Conservation (phyloP, 2,113 vertebrate species). For the Eulacestoma nigropectus region DNA sequence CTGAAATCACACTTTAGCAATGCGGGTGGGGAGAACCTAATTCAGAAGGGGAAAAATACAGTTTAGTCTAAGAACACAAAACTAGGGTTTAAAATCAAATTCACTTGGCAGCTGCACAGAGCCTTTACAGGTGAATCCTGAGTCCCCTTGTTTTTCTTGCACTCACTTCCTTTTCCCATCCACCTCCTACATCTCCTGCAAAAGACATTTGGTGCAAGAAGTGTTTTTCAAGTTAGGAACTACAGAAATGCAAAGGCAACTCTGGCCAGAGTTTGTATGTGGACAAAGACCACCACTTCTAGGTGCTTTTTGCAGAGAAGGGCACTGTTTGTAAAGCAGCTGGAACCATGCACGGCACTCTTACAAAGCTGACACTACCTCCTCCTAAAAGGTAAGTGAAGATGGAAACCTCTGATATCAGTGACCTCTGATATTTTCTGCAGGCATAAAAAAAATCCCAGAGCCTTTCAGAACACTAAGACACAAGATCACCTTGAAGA, state of each 20-base stretch:
- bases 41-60: not conserved
- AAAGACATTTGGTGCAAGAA: not conserved
- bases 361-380: not conserved
- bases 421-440: not conserved
- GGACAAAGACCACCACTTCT: not conserved
- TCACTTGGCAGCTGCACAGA: not conserved
- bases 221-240: not conserved
- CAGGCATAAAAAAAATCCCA: not conserved
- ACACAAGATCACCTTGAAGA: not conserved
- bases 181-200: not conserved
- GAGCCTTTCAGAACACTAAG: not conserved
- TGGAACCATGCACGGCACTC: fast-evolving
- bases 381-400: not conserved
- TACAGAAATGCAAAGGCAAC: not conserved
- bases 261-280: not conserved
- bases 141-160: not conserved
- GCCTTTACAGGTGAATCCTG: not conserved
- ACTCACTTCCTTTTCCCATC: not conserved
- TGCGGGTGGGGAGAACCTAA: not conserved
- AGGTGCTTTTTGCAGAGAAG: not conserved
- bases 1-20: not conserved
- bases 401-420: not conserved
- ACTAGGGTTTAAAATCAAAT: not conserved
- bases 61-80: not conserved
- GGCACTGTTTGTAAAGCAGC: not conserved